Base-by-base conservation (phyloP, 2,888 invertebrate genomes). In the Erebia aethiops region DNA sequence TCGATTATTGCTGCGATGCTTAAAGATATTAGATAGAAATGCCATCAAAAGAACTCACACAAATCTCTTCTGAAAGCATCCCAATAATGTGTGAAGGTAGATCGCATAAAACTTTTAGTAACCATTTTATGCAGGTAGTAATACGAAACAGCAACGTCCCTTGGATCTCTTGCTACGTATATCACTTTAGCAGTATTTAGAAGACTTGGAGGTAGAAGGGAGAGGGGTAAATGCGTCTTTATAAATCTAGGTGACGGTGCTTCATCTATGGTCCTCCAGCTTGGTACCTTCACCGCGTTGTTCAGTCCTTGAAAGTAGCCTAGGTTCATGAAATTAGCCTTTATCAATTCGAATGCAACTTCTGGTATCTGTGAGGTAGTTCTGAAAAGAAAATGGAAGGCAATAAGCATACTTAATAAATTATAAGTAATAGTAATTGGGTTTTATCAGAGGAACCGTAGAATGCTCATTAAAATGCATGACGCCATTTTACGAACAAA, bases 61-160 rank as follows among this genome's bases (percentile, higher is more conserved):
- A 95, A 89, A 77, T 94, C 95, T 70, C 90, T 91, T 69, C 95
- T 87, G 77, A 96, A 96, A 1, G 95, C 92, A 26, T 94, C 93
- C 86, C 94, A 95, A 80, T 95, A 96, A 54, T 94, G 87, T 0
- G 90, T 86, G 72, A 96, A 94, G 8, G 87, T 89, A 0, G 94
- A 94, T 18, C 86, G 88, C 78, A 94, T 92, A 0, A 95, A 88
- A 63, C 94, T 78, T 69, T 87, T 90, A 0, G 67, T 89, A 46
- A 95, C 85, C 79, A 96, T 90, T 74, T 94, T 94, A 78, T 95
- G 95, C 70, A 96, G 94, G 80, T 96, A 95, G 81, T 94, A 97
- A 78, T 95, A 96, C 0, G 97, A 97, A 0, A 96, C 94, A 2
- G 94, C 94, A 0, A 95, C 95, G 80, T 97, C 97, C 77, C 96